Evolutionary conservation across 30 jellyfish, hydroid and myxozoan species (phyloP).

Genomic region (Chrysaora quinquecirrha): DNA sequence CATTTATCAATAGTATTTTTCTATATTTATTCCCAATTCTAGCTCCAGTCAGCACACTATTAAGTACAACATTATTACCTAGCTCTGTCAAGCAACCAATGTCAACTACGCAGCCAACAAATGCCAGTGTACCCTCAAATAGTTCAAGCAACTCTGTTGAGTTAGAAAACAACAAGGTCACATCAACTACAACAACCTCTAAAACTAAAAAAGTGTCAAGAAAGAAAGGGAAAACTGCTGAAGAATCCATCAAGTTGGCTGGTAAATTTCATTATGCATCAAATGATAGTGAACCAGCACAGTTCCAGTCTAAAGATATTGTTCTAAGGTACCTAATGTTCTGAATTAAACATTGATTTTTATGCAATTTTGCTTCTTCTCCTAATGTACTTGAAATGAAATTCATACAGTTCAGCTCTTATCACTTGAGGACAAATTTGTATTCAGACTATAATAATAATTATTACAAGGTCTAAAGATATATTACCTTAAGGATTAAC

Average conservation of each 20-base stretch:
- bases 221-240: neutral
- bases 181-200: neutral
- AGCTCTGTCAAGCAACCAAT: neutral
- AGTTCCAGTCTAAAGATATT: constrained; percentile 19
- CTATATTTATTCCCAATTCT: no score
- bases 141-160: neutral
- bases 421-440: no score
- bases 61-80: neutral
- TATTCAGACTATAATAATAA: no score
- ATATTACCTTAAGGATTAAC: no score
- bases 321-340: constrained; percentile 29
- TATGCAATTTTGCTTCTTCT: no score
- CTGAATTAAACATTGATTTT: no score
- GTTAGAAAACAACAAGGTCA: neutral
- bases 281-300: constrained; percentile 37
- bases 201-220: neutral
- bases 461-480: no score
- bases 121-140: neutral
- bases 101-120: neutral
- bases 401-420: no score
- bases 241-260: constrained; percentile 45
- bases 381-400: no score
- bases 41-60: neutral
- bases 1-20: no score
- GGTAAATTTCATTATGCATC: constrained; percentile 59